Conservation (phyloP, 2,113 vertebrate genomes). For the Chamaetylas fuelleborni region DNA sequence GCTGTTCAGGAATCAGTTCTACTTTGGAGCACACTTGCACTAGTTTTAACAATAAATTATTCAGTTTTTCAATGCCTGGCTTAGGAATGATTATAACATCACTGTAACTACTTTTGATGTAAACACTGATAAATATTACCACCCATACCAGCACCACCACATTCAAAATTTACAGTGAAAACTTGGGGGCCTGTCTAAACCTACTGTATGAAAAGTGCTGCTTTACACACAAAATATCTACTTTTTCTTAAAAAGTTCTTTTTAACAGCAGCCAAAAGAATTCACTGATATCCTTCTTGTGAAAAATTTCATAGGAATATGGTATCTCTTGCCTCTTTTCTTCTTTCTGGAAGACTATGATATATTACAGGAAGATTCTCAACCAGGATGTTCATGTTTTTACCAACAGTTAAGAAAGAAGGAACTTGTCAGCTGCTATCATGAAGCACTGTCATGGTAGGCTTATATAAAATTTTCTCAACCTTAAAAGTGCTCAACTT, state of each 20-base stretch:
- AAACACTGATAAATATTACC: background rate
- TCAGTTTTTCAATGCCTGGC: background rate
- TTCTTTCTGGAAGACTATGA: background rate
- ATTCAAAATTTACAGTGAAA: background rate
- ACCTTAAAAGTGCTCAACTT: background rate
- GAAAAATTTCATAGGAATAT: background rate
- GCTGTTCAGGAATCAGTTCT: background rate
- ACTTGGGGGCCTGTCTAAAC: background rate
- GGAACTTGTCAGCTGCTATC: background rate
- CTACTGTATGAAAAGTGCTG: background rate
- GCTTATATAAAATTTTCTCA: background rate
- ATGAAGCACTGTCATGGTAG: background rate
- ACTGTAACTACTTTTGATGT: background rate
- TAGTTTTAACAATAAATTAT: conserved; percentile 23
- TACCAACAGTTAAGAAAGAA: background rate
- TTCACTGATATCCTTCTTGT: background rate
- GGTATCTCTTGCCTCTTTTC: background rate
- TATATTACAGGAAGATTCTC: background rate
- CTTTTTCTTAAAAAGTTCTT: background rate
- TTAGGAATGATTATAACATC: background rate
- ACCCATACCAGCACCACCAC: background rate
- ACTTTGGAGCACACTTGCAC: background rate
- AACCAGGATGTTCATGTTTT: background rate
- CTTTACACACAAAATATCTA: background rate
- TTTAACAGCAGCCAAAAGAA: background rate